These are phyloP conservation scores for Lapara coniferarum DNA, from an alignment of 2,888 invertebrate species.

Conservation along the genomic window DNA sequence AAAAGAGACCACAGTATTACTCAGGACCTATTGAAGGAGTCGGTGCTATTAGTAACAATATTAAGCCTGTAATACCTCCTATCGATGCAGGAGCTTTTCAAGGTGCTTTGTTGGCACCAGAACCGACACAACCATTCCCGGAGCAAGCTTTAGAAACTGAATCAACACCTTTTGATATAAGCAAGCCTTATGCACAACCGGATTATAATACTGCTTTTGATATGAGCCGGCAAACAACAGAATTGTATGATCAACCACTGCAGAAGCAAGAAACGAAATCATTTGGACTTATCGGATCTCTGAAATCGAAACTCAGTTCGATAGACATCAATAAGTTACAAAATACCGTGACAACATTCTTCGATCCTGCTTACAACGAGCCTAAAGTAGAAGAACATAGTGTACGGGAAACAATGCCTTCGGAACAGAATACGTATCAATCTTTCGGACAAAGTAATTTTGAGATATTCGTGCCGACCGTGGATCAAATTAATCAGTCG, in stretches of 20 bases:
- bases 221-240: constrained; percentile 62
- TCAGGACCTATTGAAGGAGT: constrained; percentile 77
- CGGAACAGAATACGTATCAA: constrained; percentile 39
- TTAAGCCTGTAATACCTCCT: constrained; percentile 62
- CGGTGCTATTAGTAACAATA: constrained; percentile 68
- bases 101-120: constrained; percentile 64
- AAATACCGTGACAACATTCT: constrained; percentile 75
- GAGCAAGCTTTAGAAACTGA: constrained; percentile 22
- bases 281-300: constrained; percentile 73
- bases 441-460: constrained; percentile 47
- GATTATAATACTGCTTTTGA: constrained; percentile 67
- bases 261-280: constrained; percentile 57
- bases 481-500: constrained; percentile 28
- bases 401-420: constrained; percentile 41
- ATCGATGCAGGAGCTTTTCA: constrained; percentile 53
- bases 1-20: constrained; percentile 76
- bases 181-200: constrained; percentile 33
- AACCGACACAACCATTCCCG: constrained; percentile 32
- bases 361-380: constrained; percentile 74
- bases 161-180: constrained; percentile 42
- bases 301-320: constrained; percentile 75
- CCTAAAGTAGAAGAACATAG: constrained; percentile 44
- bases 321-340: constrained; percentile 78
- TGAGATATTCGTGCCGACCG: constrained; percentile 58
- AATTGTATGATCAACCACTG: constrained; percentile 45